These are phyloP conservation scores for Otolemur crassicaudatus DNA, from an alignment of 2,797 vertebrate species.

Conservation along the genomic window DNA sequence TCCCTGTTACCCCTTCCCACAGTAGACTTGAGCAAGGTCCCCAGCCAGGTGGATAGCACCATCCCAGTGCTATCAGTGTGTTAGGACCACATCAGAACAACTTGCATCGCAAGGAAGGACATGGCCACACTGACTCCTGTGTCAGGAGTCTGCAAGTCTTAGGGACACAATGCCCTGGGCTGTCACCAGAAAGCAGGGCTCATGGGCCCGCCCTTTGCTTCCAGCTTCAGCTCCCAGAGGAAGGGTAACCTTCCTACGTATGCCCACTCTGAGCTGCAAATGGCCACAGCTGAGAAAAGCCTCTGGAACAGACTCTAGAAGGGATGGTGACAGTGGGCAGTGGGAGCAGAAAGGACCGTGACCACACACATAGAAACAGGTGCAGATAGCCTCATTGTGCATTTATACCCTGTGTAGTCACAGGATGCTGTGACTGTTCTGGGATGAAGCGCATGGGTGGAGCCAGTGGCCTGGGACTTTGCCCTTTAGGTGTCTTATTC, in stretches of 20 bases:
- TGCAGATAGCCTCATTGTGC: neutral
- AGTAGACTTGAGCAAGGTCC: neutral
- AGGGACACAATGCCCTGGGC: too few species aligned
- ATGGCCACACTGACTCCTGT: neutral
- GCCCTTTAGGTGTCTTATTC: neutral
- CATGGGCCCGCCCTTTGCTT: neutral
- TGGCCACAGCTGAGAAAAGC: neutral
- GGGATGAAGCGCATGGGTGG: neutral
- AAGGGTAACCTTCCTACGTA: neutral
- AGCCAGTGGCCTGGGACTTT: neutral
- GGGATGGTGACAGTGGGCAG: neutral
- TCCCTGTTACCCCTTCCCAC: neutral
- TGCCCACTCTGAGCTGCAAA: neutral
- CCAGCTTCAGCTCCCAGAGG: neutral
- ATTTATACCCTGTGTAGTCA: accelerated
- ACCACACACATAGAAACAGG: neutral
- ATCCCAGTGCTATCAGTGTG: neutral
- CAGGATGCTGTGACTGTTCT: neutral
- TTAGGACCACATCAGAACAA: neutral
- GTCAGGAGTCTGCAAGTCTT: too few species aligned
- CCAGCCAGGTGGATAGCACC: neutral
- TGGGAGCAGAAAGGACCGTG: neutral
- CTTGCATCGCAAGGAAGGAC: neutral
- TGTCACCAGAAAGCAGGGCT: too few species aligned
- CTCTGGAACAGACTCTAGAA: neutral